phyloP scores from a whole-genome alignment of 2,113 vertebrate species.

The Pterocles burchelli region DNA sequence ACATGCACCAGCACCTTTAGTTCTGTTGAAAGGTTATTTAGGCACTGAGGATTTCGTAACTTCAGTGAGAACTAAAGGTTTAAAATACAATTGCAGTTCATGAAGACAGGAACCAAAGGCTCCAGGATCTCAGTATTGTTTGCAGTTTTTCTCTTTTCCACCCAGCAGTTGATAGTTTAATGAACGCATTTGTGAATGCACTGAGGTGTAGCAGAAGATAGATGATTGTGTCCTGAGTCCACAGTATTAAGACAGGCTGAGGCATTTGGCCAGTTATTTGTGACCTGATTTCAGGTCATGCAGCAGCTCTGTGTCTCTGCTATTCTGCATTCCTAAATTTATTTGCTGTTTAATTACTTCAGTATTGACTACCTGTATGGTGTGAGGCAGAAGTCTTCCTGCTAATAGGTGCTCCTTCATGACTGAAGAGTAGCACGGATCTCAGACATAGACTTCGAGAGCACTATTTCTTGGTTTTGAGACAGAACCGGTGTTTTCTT shows the following conservation, averaged over 20 bases:
- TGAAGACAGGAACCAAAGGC: background rate
- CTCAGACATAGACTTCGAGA: background rate
- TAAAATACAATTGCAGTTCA: background rate
- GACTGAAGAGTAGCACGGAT: background rate
- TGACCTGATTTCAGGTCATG: background rate
- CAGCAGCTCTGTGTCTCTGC: background rate
- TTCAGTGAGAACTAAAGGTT: background rate
- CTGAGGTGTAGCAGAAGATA: background rate
- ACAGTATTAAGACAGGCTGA: background rate
- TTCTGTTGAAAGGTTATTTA: background rate
- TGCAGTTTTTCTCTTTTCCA: background rate
- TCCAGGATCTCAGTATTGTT: background rate
- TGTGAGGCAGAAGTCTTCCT: background rate
- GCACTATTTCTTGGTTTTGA: background rate
- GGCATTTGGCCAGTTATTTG: background rate
- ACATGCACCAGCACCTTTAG: background rate
- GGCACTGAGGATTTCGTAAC: background rate
- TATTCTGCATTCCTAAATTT: background rate
- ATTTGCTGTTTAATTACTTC: background rate
- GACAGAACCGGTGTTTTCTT: background rate
- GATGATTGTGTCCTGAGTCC: background rate
- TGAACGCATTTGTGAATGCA: background rate
- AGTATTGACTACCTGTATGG: background rate
- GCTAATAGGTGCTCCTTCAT: accelerated
- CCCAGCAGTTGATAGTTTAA: background rate